Evolutionary conservation across 2,113 vertebrate genomes (phyloP).

Genomic region (Cyprinodon brontotheroides): DNA sequence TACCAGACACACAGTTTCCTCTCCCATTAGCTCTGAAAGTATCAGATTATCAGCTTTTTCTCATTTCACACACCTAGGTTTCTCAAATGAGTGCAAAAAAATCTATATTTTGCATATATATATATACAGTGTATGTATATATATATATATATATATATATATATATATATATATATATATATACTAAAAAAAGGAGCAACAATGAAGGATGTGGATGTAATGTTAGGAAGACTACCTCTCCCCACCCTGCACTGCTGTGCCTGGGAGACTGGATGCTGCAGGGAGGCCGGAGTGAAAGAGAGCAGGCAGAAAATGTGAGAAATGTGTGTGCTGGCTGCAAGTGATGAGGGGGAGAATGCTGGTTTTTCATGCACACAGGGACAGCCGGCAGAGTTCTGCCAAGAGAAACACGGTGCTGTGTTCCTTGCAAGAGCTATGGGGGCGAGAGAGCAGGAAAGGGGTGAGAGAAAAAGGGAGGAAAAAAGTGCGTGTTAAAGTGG

Average conservation of each 20-base stretch:
- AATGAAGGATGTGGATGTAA: constrained; percentile 65
- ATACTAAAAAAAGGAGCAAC: constrained; percentile 41
- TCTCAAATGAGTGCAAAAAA: constrained; percentile 60
- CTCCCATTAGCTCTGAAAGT: constrained; percentile 57
- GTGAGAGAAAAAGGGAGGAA: constrained; percentile 38
- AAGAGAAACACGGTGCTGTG: constrained; percentile 80
- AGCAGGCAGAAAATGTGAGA: constrained; percentile 83
- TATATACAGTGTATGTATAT: no score
- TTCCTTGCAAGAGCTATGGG: constrained; percentile 71
- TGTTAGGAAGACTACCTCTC: constrained; percentile 65
- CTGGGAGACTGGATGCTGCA: constrained; percentile 60
- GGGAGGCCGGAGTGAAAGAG: constrained; percentile 70
- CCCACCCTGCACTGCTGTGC: constrained; percentile 66
- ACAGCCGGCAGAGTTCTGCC: constrained; percentile 82
- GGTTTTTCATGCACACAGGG: constrained; percentile 81
- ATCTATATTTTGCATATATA: constrained; percentile 19
- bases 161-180: no score
- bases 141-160: no score
- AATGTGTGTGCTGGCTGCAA: constrained; percentile 78
- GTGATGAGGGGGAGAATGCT: constrained; percentile 72
- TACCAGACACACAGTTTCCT: constrained; percentile 64
- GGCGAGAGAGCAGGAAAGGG: constrained; percentile 56
- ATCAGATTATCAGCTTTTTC: constrained; percentile 51
- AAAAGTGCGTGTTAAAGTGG: constrained; percentile 27
- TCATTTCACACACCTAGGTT: constrained; percentile 74